These are phyloP conservation scores for Acanthornis magna DNA, from an alignment of 2,797 vertebrate genomes.

Conservation along the genomic window DNA sequence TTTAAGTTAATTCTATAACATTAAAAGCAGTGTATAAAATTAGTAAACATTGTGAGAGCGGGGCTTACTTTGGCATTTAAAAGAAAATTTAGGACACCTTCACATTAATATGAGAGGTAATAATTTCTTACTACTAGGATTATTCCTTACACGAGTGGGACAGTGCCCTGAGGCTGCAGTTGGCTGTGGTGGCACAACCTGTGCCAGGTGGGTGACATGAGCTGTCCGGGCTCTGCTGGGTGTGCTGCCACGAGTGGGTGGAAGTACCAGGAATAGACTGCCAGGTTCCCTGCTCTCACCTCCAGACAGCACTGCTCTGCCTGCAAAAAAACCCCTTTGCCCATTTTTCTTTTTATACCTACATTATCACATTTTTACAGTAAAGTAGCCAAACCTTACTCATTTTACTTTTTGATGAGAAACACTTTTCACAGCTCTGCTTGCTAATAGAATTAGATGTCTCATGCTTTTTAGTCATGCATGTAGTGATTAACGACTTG, in stretches of 20 bases:
- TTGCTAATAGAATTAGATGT: not conserved
- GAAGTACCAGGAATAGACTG: not conserved
- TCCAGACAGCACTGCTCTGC: not conserved
- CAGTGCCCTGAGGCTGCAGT: not conserved
- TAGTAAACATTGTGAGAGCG: not conserved
- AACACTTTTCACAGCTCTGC: not conserved
- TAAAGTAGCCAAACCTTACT: not conserved
- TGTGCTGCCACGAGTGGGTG: not conserved
- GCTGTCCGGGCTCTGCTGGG: not conserved
- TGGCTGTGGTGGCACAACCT: not conserved
- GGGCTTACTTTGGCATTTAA: not conserved
- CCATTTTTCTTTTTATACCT: not conserved
- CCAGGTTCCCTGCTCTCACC: not conserved
- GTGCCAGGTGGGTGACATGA: not conserved
- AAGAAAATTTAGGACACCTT: not conserved
- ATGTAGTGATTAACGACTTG: not conserved
- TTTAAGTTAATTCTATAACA: not conserved
- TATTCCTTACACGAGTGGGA: rapidly evolving
- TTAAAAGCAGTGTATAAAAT: not conserved
- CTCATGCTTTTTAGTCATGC: not conserved
- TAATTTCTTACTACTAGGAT: not conserved
- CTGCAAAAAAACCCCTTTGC: not conserved
- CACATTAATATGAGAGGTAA: not conserved
- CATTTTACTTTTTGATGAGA: not conserved
- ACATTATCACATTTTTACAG: not conserved